Conservation (phyloP, 2,888 invertebrate genomes). For the Andricus curvator region DNA sequence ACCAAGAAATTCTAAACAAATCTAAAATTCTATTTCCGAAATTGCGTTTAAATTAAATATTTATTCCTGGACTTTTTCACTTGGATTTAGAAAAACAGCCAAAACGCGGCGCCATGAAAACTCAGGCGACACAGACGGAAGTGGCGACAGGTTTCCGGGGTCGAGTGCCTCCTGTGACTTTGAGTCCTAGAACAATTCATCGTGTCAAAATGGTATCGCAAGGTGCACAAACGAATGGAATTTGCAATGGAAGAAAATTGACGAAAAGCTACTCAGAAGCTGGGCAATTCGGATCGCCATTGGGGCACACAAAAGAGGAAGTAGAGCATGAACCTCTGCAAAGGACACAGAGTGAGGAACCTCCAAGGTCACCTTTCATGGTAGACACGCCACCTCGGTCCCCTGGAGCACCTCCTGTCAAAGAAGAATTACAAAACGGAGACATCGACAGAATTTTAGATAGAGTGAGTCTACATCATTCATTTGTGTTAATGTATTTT, state of each 20-base stretch:
- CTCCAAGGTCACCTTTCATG: constrained; percentile 87
- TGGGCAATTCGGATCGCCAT: constrained; percentile 77
- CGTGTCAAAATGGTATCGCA: constrained; percentile 94
- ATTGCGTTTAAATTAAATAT: not conserved
- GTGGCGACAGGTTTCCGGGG: constrained; percentile 81
- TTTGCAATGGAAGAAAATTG: constrained; percentile 86
- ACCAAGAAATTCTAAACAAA: not conserved
- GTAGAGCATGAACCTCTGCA: constrained; percentile 88
- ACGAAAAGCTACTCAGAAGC: constrained; percentile 93
- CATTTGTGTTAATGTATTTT: not conserved
- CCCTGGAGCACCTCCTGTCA: constrained; percentile 50
- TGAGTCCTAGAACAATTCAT: constrained; percentile 91
- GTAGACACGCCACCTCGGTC: constrained; percentile 79
- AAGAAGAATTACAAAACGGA: constrained; percentile 67
- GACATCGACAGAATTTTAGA: constrained; percentile 54
- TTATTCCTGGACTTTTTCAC: not conserved
- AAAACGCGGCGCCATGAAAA: constrained; percentile 92
- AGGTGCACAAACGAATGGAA: constrained; percentile 93
- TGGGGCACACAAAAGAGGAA: constrained; percentile 68
- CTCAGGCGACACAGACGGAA: constrained; percentile 95
- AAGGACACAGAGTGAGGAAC: constrained; percentile 92
- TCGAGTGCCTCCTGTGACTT: constrained; percentile 79
- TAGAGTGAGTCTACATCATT: not conserved
- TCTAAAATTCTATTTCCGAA: not conserved
- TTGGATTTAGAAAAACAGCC: constrained; percentile 70